Percentiles rank a stretch among this genome's conserved stretches.
Evolutionary conservation across 2,888 invertebrate species (phyloP).

Genomic region (Toxonevra muliebris): DNA sequence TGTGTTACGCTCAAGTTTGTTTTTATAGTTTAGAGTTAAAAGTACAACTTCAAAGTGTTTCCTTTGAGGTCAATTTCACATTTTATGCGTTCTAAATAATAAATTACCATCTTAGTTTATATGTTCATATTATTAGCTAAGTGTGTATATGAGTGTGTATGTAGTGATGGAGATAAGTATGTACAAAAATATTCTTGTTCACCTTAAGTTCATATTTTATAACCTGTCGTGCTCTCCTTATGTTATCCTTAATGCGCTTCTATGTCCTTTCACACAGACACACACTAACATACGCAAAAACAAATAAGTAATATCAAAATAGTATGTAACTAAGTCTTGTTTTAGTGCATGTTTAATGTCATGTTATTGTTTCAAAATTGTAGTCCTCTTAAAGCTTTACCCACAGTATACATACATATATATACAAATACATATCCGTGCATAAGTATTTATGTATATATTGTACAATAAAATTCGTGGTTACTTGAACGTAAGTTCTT

Average conservation of each 20-base stretch:
- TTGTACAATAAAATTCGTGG: conserved; percentile 5
- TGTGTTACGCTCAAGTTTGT: too few species aligned
- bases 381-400: conserved; percentile 26
- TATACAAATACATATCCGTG: not conserved
- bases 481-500: not conserved
- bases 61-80: conserved; percentile 1
- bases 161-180: not conserved
- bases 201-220: conserved; percentile 38
- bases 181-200: not conserved
- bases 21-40: too few species aligned
- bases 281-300: conserved; percentile 19
- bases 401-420: conserved; percentile 5
- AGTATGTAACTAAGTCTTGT: conserved; percentile 27
- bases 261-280: conserved; percentile 15
- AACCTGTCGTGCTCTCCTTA: conserved; percentile 37
- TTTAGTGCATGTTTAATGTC: conserved; percentile 44
- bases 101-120: conserved; percentile 1
- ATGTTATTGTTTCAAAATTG: conserved; percentile 46
- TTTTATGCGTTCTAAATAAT: conserved; percentile 5
- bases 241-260: conserved; percentile 35
- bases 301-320: conserved; percentile 7
- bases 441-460: not conserved
- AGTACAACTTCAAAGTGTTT: not conserved
- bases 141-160: too few species aligned
- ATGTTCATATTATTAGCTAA: not conserved